These are phyloP conservation scores for Aplysina aerophoba DNA, from an alignment of 37 sponge, comb jelly and placozoan species.

Conservation along the genomic window DNA sequence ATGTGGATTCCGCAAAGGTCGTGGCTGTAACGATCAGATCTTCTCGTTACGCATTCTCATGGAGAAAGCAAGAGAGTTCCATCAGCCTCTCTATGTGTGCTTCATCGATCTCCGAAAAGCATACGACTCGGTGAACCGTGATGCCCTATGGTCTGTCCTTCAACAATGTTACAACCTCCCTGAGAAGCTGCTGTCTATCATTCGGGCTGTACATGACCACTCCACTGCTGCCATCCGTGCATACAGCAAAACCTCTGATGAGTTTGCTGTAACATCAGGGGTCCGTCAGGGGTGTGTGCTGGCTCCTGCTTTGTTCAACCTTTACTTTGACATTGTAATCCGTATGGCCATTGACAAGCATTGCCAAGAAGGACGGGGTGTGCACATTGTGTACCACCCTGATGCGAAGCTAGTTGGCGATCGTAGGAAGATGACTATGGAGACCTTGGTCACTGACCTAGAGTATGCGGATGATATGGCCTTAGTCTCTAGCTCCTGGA, in stretches of 20 bases:
- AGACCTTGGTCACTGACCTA: slow-evolving; percentile 9
- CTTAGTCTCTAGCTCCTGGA: slow-evolving; percentile 10
- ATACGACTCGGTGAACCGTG: slow-evolving; percentile 5
- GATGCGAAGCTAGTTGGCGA: slow-evolving; percentile 25
- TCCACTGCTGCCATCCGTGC: slow-evolving; percentile 6
- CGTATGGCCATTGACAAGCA: slow-evolving; percentile 16
- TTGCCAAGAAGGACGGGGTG: background rate
- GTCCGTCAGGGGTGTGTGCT: slow-evolving; percentile 38
- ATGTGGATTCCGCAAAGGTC: slow-evolving; percentile 33
- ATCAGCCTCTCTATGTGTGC: background rate
- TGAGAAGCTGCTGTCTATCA: background rate
- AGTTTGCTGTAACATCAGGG: slow-evolving; percentile 16
- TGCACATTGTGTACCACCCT: slow-evolving; percentile 9
- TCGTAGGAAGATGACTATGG: slow-evolving; percentile 9
- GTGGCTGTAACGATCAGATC: slow-evolving; percentile 38
- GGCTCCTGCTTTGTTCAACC: slow-evolving; percentile 32
- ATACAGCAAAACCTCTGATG: slow-evolving; percentile 3
- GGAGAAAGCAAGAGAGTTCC: slow-evolving; percentile 14
- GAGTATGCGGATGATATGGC: slow-evolving; percentile 18
- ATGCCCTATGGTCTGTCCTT: slow-evolving; percentile 13
- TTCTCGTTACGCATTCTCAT: slow-evolving; percentile 13
- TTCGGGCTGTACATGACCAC: background rate
- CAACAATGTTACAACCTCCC: slow-evolving; percentile 1
- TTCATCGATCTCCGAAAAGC: slow-evolving; percentile 20
- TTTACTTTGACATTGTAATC: slow-evolving; percentile 16